Evolutionary conservation across 2,113 vertebrate species (phyloP), one percentile per base, ranked within the genome.

Genomic region (Centropristis striata): DNA sequence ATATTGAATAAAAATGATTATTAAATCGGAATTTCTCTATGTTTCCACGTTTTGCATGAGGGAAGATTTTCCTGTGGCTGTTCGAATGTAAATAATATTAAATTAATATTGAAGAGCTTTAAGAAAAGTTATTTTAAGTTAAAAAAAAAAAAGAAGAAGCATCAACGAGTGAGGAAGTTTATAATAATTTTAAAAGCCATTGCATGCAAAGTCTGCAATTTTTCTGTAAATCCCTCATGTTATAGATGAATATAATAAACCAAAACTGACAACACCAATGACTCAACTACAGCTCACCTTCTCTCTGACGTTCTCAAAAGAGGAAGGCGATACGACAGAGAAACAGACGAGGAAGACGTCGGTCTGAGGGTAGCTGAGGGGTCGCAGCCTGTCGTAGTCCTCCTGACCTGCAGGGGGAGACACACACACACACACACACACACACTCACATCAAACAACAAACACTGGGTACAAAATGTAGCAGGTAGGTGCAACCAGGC

Each of bases 311-410:
- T 98, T 99, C 95, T 99, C 97, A 86, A 98, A 99, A 39, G 98
- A 99, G 78, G 98, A 99, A 23, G 98, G 98, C 14, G 98, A 99
- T 3, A 99, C 97, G 27, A 98, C 97, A n/a, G 97, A 99, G 94
- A 99, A 99, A 89, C 98, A 99, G 86, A 99, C 97, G 65, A 99
- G 96, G 95, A 99, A 99, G 76, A 99, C 97, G 82, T 99, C 97
- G 57, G 98, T 99, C 94, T 99, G 97, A 72, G 98, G 97, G 89
- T 99, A 99, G 92, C 97, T 98, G 90, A 99, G 96, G 2, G 98
- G 98, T 82, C 98, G 96, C 94, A 99, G 96, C 88, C 97, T 95
- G 94, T 99, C 97, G 65, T 99, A 99, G 91, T 99, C 97, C 94
- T 99, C 98, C 95, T 99, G 98, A 92, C 98, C 98, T 99, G 88